Evolutionary conservation across 2,888 invertebrate species (phyloP), one percentile per base, ranked within the genome.

Genomic region (Morinoia aosen): DNA sequence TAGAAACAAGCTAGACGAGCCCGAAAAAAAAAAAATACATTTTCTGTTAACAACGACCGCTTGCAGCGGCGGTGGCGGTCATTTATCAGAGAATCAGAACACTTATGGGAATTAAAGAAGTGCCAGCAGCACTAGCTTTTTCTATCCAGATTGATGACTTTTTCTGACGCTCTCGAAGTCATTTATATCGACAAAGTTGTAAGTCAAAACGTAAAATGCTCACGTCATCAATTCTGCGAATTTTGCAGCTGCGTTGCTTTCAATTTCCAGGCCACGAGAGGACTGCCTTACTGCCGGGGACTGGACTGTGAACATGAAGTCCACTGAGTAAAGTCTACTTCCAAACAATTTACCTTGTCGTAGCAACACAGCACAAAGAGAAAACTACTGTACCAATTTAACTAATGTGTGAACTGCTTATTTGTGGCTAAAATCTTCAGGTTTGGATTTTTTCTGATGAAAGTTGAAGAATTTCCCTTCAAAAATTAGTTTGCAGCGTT

Each of bases 101-200:
- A 90, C 90, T 90, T 90, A 90, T 90, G 90, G 40, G 90, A 90
- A 90, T 90, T 90, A 90, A 39, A 90, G 90, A 40, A 90, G 40
- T 90, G 90, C 90, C 90, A 90, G 90, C 10, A 90, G 10, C 90
- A 90, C 90, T 90, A 39, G 90, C 48, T 90, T 90, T 90, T 90
- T 90, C 40, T 40, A 48, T 48, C 90, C 90, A 90, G 90, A 90
- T 90, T 90, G 90, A 90, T 90, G 90, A 90, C 90, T 90, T 90
- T 90, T 90, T 90, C 90, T 90, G 90, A 48, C 90, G 39, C 40
- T 39, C 39, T 48, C 40, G 90, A 19, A 5, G 40, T 90, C 90
- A 90, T 90, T 90, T 90, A 90, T 90, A 90, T 90, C 90, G 90
- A 90, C 0, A 90, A 90, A 90, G 90, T 90, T 90, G 90, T 90